phyloP scores from a whole-genome alignment of 2,888 invertebrate genomes.

The Tenthredo notha region DNA sequence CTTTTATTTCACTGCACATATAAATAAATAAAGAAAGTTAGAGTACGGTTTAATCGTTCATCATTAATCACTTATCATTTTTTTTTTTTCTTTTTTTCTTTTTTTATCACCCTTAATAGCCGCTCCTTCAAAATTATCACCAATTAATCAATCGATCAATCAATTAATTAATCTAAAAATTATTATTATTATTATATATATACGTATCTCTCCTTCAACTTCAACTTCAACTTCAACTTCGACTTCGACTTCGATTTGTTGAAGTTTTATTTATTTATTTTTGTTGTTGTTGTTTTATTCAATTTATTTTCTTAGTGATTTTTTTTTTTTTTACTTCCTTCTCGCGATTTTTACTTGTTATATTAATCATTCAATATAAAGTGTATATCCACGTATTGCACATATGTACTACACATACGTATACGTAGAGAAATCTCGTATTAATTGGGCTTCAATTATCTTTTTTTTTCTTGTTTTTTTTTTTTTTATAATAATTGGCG shows the following conservation, averaged over 20 bases:
- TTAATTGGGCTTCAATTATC: not conserved
- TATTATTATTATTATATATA: not conserved
- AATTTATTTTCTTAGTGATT: no score
- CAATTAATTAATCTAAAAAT: not conserved
- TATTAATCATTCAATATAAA: not conserved
- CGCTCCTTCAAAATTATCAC: slow-evolving; percentile 29
- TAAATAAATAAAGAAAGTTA: not conserved
- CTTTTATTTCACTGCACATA: not conserved
- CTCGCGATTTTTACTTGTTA: not conserved
- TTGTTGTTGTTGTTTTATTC: no score
- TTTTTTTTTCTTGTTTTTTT: not conserved
- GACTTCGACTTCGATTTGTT: no score
- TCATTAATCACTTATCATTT: slow-evolving; percentile 4
- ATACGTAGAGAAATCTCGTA: not conserved
- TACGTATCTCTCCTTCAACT: not conserved
- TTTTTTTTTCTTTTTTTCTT: not conserved
- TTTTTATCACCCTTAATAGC: slow-evolving; percentile 31
- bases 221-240: no score
- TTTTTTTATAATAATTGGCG: not conserved
- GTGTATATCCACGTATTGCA: not conserved
- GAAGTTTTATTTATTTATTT: not conserved
- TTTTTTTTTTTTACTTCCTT: not conserved
- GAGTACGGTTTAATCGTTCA: slow-evolving; percentile 19
- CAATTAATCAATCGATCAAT: slow-evolving; percentile 17
- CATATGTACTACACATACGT: not conserved